Evolutionary conservation across 1,140 invertebrate genomes (phyloP).

Genomic region (Drosophila bipectinata): DNA sequence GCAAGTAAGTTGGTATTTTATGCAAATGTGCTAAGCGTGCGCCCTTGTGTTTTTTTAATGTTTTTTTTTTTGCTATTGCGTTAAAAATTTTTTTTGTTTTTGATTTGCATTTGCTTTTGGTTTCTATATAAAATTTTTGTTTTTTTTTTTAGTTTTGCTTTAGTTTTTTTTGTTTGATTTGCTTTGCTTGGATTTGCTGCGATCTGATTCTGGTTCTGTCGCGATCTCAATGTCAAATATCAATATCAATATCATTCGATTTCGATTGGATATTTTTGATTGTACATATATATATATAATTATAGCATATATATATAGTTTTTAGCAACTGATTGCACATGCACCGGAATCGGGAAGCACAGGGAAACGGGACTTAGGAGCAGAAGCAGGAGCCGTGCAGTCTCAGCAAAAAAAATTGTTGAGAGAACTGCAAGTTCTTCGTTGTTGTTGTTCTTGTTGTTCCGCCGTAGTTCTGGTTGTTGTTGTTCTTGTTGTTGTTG

Average conservation of each 20-base stretch:
- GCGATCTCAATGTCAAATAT: constrained; percentile 39
- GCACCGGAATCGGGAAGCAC: constrained; percentile 80
- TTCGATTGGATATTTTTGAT: constrained; percentile 28
- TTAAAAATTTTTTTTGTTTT: constrained; percentile 53
- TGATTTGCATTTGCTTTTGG: constrained; percentile 36
- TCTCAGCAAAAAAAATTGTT: constrained; percentile 52
- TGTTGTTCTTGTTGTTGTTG: constrained; percentile 23
- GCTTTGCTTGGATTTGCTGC: constrained; percentile 62
- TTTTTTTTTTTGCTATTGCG: constrained; percentile 48
- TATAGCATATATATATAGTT: not conserved
- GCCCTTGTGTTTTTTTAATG: constrained; percentile 40
- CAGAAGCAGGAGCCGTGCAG: constrained; percentile 79
- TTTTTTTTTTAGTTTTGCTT: constrained; percentile 52
- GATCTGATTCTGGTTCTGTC: constrained; percentile 57
- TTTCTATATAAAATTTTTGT: constrained; percentile 25
- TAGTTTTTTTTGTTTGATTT: constrained; percentile 65
- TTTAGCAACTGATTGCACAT: constrained; percentile 79
- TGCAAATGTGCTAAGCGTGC: constrained; percentile 80
- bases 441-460: constrained; percentile 48
- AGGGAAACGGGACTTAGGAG: constrained; percentile 80
- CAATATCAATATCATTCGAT: constrained; percentile 34
- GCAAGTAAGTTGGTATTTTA: constrained; percentile 47
- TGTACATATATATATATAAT: not conserved
- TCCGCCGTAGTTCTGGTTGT: constrained; percentile 27
- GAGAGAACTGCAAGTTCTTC: constrained; percentile 47